A percentile compares a stretch with the other conserved stretches of the same genome.
These are phyloP conservation scores for Varanus salvator DNA, from an alignment of 2,113 vertebrate species.

Conservation along the genomic window DNA sequence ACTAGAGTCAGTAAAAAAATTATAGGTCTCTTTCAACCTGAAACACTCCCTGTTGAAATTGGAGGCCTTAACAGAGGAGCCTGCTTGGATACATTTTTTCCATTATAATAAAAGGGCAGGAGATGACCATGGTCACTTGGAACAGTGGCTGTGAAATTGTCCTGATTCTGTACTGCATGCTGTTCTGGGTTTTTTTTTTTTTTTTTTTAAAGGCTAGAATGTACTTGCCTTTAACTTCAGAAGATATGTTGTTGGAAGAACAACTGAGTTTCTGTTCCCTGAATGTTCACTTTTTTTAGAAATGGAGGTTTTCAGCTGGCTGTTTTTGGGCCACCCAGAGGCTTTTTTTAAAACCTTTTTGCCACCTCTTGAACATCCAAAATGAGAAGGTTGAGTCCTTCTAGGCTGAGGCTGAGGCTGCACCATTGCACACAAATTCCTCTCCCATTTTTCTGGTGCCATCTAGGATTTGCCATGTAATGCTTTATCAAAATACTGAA, in stretches of 20 bases:
- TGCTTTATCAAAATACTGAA: background rate
- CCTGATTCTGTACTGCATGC: constrained; percentile 24
- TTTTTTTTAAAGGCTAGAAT: background rate
- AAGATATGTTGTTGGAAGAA: constrained; percentile 40
- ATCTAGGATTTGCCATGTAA: background rate
- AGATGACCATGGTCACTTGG: background rate
- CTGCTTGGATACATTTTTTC: constrained; percentile 11
- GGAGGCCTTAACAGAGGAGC: background rate
- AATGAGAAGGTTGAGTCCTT: constrained; percentile 52
- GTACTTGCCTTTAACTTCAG: constrained; percentile 12
- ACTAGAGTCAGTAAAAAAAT: constrained; percentile 40
- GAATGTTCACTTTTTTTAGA: background rate
- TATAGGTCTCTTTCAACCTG: constrained; percentile 26
- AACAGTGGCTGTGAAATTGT: constrained; percentile 11
- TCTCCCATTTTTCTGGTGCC: background rate
- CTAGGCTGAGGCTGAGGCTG: constrained; percentile 53
- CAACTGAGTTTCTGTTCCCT: background rate
- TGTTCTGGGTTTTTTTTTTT: background rate
- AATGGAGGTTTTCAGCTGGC: background rate
- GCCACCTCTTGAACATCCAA: background rate
- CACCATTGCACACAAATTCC: constrained; percentile 10
- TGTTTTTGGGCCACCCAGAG: background rate
- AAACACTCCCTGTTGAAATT: constrained; percentile 13
- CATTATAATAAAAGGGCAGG: background rate
- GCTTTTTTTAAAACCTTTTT: background rate